A percentile compares a stretch with the other conserved stretches of the same genome.
Evolutionary conservation across 2,888 invertebrate species (phyloP).

Genomic region (Stenoptilia bipunctidactyla): DNA sequence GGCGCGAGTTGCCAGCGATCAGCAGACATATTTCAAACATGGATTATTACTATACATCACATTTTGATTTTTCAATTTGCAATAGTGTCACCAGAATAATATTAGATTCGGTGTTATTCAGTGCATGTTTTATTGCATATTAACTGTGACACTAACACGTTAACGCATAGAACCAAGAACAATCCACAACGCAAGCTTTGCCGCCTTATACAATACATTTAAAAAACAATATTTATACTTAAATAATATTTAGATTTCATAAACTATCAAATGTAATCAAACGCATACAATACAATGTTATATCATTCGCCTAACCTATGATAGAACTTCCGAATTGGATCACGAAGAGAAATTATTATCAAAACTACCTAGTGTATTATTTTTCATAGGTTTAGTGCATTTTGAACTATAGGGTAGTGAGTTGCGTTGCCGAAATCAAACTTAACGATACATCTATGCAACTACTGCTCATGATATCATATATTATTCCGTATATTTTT

Average conservation of each 20-base stretch:
- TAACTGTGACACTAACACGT: constrained; percentile 9
- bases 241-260: too few relatives aligned
- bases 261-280: constrained; percentile 2
- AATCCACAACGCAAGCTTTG: neutral
- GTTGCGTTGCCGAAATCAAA: constrained; percentile 47
- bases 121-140: constrained; percentile 35
- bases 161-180: neutral
- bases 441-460: constrained; percentile 51
- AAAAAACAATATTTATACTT: neutral
- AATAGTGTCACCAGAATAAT: constrained; percentile 27
- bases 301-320: constrained; percentile 68
- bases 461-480: constrained; percentile 55
- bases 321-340: constrained; percentile 68
- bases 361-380: constrained; percentile 62
- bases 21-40: constrained; percentile 32
- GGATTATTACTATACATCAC: neutral
- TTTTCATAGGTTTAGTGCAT: constrained; percentile 57
- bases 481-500: constrained; percentile 36
- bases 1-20: constrained; percentile 21
- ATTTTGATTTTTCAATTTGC: too few relatives aligned
- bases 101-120: constrained; percentile 25
- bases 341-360: constrained; percentile 69
- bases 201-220: neutral
- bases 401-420: constrained; percentile 61
- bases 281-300: constrained; percentile 40